Conservation (phyloP, 2,888 invertebrate genomes). For the Lochmaea crataegi region DNA sequence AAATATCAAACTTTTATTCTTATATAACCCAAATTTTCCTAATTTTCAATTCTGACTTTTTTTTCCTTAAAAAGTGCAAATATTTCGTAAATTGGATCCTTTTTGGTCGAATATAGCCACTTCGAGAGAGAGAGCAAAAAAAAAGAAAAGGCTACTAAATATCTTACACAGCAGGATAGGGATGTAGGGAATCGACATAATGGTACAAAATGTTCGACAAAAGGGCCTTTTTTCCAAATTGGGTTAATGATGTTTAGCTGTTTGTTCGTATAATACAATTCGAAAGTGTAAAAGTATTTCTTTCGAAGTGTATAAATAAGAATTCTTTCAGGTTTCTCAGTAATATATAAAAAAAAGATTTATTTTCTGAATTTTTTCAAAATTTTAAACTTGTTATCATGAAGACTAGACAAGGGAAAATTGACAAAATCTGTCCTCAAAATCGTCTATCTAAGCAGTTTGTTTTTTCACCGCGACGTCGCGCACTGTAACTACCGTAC, state of each 20-base stretch:
- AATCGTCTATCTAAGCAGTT: too few species aligned
- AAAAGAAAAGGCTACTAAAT: conserved; percentile 7
- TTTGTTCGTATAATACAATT: conserved; percentile 37
- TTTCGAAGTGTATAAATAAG: too few species aligned
- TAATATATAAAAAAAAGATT: too few species aligned
- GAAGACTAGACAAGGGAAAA: too few species aligned
- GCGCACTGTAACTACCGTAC: too few species aligned
- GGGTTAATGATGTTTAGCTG: conserved; percentile 34
- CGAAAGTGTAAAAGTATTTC: conserved; percentile 25
- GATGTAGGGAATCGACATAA: conserved; percentile 15
- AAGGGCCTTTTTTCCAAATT: conserved; percentile 19
- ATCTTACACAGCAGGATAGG: conserved; percentile 7
- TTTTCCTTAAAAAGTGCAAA: not conserved
- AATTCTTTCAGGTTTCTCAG: too few species aligned
- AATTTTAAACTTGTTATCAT: too few species aligned
- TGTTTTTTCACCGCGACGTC: too few species aligned
- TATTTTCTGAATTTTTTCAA: too few species aligned
- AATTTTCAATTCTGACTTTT: not conserved
- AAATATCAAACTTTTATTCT: too few species aligned
- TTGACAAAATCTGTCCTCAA: too few species aligned
- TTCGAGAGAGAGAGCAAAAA: not conserved
- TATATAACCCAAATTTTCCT: too few species aligned
- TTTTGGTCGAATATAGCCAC: not conserved
- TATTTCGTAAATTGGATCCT: not conserved
- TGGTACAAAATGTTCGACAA: conserved; percentile 11